These are phyloP conservation scores for Eulithis prunata DNA, from an alignment of 2,888 invertebrate species.

Conservation along the genomic window DNA sequence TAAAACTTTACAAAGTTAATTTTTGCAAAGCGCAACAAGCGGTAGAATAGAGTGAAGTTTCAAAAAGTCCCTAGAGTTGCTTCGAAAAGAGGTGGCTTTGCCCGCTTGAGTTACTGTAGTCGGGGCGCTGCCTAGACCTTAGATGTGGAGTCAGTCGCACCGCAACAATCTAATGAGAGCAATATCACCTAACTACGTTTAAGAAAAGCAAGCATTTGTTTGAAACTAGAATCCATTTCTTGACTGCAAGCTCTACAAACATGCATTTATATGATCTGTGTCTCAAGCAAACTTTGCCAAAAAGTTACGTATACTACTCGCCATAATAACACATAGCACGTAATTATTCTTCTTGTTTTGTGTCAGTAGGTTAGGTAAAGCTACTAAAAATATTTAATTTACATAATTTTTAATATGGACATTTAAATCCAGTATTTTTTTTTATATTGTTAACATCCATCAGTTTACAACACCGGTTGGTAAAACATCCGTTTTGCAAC, in stretches of 20 bases:
- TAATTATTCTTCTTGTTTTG: no score
- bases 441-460: constrained; percentile 34
- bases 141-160: constrained; percentile 54
- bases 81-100: no score
- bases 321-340: constrained; percentile 78
- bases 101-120: no score
- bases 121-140: constrained; percentile 33
- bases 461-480: constrained; percentile 38
- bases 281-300: constrained; percentile 63
- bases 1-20: no score
- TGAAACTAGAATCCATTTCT: constrained; percentile 79
- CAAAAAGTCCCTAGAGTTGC: no score
- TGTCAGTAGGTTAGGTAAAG: no score
- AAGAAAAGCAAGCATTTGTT: constrained; percentile 70
- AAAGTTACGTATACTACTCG: constrained; percentile 75
- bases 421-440: no score
- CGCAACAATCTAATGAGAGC: constrained; percentile 71
- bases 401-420: no score
- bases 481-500: constrained; percentile 52
- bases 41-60: no score
- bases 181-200: constrained; percentile 76
- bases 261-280: constrained; percentile 56
- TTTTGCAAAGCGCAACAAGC: no score
- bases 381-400: no score
- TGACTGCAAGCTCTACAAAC: constrained; percentile 74